Evolutionary conservation across 2,797 vertebrate genomes (phyloP).

Genomic region (Peromyscus eremicus): DNA sequence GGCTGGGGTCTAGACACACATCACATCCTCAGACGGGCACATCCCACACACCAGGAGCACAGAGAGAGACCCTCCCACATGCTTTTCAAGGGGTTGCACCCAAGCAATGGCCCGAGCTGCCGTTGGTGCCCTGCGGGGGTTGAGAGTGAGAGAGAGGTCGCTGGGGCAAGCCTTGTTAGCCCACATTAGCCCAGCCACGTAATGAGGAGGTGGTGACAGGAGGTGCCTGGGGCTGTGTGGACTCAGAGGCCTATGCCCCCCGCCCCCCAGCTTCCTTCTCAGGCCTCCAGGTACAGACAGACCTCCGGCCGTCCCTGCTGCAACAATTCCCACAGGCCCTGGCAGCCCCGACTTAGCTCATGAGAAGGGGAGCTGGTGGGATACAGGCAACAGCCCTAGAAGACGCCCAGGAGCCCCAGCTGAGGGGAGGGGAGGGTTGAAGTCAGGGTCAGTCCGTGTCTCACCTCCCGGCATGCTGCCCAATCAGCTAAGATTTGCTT

Average conservation of each 20-base stretch:
- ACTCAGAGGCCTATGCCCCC: not conserved
- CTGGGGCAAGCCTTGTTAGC: conserved; percentile 72
- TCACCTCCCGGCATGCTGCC: not conserved
- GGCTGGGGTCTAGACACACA: not conserved
- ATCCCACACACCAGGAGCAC: not conserved
- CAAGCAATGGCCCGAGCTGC: not conserved
- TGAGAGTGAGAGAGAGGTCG: not conserved
- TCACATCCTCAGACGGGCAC: not conserved
- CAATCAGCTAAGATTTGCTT: not conserved
- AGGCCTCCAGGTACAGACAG: not conserved
- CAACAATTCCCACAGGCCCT: not conserved
- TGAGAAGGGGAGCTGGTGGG: not conserved
- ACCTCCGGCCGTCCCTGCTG: not conserved
- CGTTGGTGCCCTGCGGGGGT: not conserved
- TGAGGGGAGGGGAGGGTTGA: not conserved
- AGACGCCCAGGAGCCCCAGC: not conserved
- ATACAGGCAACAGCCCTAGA: not conserved
- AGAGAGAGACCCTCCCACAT: not conserved
- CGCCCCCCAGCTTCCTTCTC: not conserved
- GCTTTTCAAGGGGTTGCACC: not conserved
- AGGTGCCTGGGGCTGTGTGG: conserved; percentile 79
- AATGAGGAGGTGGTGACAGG: conserved; percentile 80
- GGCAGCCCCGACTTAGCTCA: no score
- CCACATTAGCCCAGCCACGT: conserved; percentile 66
- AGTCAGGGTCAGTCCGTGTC: not conserved